Conservation (phyloP, 2,113 vertebrate species). For the Paracanthobrama guichenoti region DNA sequence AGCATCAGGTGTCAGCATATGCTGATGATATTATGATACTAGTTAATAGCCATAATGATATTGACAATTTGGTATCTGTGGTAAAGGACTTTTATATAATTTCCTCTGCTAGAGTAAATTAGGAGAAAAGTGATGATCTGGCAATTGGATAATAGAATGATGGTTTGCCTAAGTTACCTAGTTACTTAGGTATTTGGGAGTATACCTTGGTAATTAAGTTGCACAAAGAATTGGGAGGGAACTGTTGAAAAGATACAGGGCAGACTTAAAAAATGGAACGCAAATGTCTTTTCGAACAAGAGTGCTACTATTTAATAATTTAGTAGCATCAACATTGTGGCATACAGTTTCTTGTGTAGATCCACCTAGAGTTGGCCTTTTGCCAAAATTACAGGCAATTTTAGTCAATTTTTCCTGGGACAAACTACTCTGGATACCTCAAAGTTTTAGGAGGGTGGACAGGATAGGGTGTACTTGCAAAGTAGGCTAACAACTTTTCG, state of each 20-base stretch:
- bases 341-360: neutral
- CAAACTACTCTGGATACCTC: neutral
- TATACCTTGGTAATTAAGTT: neutral
- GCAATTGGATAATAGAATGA: no score
- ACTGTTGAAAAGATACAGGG: neutral
- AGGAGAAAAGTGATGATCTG: no score
- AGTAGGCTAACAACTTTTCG: neutral
- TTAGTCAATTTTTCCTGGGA: neutral
- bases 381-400: neutral
- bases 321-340: neutral
- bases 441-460: neutral
- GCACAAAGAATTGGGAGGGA: neutral
- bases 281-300: conserved; percentile 3
- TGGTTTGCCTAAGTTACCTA: no score
- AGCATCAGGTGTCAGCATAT: no score
- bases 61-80: no score
- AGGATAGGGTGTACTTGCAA: neutral
- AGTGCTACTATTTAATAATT: neutral
- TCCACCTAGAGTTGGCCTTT: neutral
- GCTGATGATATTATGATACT: no score
- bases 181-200: neutral
- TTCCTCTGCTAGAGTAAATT: no score
- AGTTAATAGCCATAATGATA: no score
- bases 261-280: neutral
- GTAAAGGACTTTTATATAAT: no score